These are phyloP conservation scores for Sardinella longiceps DNA, from an alignment of 2,797 vertebrate species.

Conservation along the genomic window DNA sequence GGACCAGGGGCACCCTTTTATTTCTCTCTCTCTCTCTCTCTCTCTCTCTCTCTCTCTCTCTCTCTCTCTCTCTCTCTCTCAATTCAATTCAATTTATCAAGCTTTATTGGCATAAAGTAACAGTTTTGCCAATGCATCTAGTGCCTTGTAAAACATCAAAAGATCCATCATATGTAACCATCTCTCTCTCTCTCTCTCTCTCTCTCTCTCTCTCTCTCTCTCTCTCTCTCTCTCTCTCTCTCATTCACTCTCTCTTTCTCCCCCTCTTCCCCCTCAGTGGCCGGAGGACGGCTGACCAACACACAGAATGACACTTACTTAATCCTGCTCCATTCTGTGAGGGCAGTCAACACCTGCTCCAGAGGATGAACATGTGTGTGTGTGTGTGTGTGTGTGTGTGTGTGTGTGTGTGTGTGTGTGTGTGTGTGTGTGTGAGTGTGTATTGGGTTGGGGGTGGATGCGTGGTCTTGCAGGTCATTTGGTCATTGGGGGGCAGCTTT, in stretches of 20 bases:
- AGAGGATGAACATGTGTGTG: constrained; percentile 17
- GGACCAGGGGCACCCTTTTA: constrained; percentile 30
- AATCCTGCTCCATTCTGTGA: constrained; percentile 42
- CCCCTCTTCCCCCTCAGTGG: neutral
- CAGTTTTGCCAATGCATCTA: no score
- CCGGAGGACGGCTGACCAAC: neutral
- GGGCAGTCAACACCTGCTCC: constrained; percentile 48
- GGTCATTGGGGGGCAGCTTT: neutral
- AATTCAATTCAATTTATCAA: no score
- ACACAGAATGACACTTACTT: constrained; percentile 51
- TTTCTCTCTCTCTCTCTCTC: neutral
- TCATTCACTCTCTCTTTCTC: neutral
- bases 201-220: neutral
- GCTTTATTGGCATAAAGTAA: no score
- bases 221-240: no score
- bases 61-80: neutral
- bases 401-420: neutral
- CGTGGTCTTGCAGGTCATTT: neutral
- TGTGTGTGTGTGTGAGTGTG: neutral
- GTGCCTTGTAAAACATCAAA: no score
- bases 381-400: constrained; percentile 19
- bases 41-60: neutral
- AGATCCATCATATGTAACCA: no score
- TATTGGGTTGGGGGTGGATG: neutral
- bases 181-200: no score